These are phyloP conservation scores for Ophraella communa DNA, from an alignment of 2,888 invertebrate genomes.

Conservation along the genomic window DNA sequence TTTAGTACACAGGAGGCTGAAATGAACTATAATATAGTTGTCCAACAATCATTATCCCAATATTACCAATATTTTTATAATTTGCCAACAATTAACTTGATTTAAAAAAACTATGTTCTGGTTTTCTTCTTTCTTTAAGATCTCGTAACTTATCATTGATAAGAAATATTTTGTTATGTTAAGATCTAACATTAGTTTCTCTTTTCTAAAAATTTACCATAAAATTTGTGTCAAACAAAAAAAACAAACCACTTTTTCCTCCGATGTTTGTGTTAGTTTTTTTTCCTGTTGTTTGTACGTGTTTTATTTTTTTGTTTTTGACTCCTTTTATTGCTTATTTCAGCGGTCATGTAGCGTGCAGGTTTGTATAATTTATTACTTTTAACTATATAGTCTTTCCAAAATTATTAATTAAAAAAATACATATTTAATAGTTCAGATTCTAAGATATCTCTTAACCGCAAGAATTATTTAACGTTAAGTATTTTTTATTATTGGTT, in stretches of 20 bases:
- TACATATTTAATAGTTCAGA: background rate
- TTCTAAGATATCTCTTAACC: too few relatives aligned
- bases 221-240: background rate
- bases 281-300: background rate
- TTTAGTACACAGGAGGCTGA: too few relatives aligned
- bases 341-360: background rate
- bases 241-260: conserved; percentile 14
- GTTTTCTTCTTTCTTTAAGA: background rate
- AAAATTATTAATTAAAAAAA: background rate
- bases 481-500: too few relatives aligned
- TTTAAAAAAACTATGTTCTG: too few relatives aligned
- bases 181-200: background rate
- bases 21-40: too few relatives aligned
- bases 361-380: conserved; percentile 28
- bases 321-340: background rate
- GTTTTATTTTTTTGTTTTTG: conserved; percentile 6
- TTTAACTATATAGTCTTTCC: background rate
- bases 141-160: too few relatives aligned
- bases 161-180: background rate
- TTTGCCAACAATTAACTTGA: too few relatives aligned
- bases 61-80: too few relatives aligned
- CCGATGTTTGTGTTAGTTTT: conserved; percentile 15
- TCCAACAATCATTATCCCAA: too few relatives aligned
- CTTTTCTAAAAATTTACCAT: background rate
- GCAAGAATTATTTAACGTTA: too few relatives aligned